Evolutionary conservation across 2,113 vertebrate genomes (phyloP).

Genomic region (Myrmecobius fasciatus): DNA sequence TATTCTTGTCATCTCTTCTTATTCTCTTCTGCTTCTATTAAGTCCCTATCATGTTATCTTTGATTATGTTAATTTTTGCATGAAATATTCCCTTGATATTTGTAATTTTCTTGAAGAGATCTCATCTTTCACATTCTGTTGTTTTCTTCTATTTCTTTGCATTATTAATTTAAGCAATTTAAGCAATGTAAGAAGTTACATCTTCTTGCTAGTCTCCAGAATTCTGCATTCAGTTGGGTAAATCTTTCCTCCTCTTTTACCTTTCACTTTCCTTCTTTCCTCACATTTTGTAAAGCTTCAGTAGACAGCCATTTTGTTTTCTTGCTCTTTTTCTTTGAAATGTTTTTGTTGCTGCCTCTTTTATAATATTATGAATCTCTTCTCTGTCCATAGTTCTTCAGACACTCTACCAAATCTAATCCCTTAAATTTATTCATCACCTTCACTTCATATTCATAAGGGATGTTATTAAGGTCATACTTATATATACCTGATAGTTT

Average conservation of each 20-base stretch:
- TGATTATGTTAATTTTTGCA: not conserved
- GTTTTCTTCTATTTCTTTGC: not conserved
- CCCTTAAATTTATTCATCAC: not conserved
- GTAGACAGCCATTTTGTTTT: not conserved
- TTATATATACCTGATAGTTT: not conserved
- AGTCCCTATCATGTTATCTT: not conserved
- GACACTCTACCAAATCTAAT: not conserved
- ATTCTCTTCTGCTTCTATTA: not conserved
- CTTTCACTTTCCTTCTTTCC: not conserved
- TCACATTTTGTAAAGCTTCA: not conserved
- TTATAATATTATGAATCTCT: not conserved
- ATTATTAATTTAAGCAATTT: not conserved
- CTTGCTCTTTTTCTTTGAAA: not conserved
- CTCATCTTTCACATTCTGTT: not conserved
- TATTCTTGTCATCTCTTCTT: not conserved
- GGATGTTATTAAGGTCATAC: not conserved
- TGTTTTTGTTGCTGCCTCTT: not conserved
- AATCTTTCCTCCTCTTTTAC: not conserved
- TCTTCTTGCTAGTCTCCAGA: not conserved
- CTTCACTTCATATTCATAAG: not conserved
- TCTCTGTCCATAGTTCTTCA: not conserved
- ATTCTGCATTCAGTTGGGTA: not conserved
- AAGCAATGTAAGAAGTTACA: too few relatives aligned
- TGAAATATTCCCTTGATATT: not conserved
- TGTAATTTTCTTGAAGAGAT: not conserved